Evolutionary conservation across 2,888 invertebrate species (phyloP), one percentile per base, ranked within the genome.

Genomic region (Aromia moschata): DNA sequence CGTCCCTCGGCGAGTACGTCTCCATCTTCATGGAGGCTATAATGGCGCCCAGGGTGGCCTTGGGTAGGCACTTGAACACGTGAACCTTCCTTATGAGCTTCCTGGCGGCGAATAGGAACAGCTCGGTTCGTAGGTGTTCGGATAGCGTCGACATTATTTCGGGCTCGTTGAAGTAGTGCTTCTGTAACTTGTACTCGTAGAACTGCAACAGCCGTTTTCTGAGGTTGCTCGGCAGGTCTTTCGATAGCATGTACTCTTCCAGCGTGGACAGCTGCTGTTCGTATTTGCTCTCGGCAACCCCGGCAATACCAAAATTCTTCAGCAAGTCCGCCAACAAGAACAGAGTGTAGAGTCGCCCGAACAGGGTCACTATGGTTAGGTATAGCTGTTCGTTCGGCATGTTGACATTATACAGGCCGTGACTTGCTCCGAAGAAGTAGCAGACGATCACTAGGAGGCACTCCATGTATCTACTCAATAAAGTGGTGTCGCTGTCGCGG

Each of bases 111-210:
- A 80, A 81, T 73, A 83, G 77, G 7, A 78, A 72, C n/a, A 84
- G 77, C 59, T 84, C 84, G 43, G 81, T 74, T 1, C 75, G 68
- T 2, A 82, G 62, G 47, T 79, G 77, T 9, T 81, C 79, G 63
- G 75, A 69, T n/a, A 74, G 54, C 0, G 72, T 73, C 9, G 65
- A 60, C 9, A 75, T 46, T 74, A 74, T 71, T 10, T 67, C 74
- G 1, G 80, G 76, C 59, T 86, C 85, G 64, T 82, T 81, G 71
- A 84, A 86, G 65, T 83, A 85, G 25, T 77, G 77, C 55, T 82
- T 82, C 64, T 83, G 83, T 67, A 82, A 86, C 46, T 80, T 80
- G 70, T 84, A 83, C 47, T 82, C 79, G 68, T 85, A 86, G 69
- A 83, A 85, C 4, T 77, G 76, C 2, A 80, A 70, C 4, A 86